phyloP scores from a whole-genome alignment of 2,888 invertebrate species.

The Cephus nigrinus region DNA sequence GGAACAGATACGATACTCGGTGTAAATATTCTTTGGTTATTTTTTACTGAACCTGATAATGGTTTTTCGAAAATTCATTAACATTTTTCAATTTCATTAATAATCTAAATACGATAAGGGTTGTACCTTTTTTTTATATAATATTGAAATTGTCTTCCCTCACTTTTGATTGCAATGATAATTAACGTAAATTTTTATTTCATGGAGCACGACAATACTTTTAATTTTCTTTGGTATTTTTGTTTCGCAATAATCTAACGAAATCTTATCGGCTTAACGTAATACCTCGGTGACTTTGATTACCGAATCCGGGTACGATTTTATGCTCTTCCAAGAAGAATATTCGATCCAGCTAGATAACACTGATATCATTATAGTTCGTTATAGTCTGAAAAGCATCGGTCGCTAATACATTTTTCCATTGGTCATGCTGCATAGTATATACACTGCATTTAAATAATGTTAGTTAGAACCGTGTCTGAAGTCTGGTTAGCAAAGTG shows the following conservation, averaged over 20 bases:
- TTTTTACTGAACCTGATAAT: background rate
- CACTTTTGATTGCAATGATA: background rate
- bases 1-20: background rate
- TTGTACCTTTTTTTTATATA: background rate
- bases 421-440: constrained; percentile 4
- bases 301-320: background rate
- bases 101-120: background rate
- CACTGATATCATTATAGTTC: background rate
- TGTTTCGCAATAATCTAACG: background rate
- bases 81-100: background rate
- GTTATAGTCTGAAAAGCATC: background rate
- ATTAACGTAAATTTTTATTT: background rate
- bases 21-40: background rate
- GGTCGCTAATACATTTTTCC: constrained; percentile 5
- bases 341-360: background rate
- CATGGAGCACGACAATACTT: background rate
- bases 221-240: background rate
- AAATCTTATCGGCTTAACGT: background rate
- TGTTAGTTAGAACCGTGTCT: constrained; percentile 6
- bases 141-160: background rate
- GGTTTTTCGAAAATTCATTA: background rate
- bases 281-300: background rate
- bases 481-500: constrained; percentile 21
- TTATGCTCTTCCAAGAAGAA: constrained; percentile 16
- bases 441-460: constrained; percentile 5